phyloP scores from a whole-genome alignment of 2,888 invertebrate species.

The Plemyria rubiginata region DNA sequence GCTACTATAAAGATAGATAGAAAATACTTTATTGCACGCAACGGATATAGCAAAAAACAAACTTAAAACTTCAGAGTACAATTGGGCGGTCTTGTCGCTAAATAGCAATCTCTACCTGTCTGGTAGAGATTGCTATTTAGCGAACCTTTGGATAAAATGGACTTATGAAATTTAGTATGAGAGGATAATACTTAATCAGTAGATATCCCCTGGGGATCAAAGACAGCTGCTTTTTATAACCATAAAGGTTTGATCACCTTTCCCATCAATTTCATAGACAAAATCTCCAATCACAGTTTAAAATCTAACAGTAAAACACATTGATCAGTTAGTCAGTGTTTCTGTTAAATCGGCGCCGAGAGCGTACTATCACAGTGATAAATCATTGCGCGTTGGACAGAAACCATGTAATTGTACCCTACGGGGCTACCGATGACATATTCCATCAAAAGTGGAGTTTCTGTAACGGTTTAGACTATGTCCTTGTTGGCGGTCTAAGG shows the following conservation, averaged over 20 bases:
- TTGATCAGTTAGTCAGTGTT: conserved; percentile 44
- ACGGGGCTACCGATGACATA: conserved; percentile 73
- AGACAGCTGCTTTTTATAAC: too few relatives aligned
- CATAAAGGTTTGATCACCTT: conserved; percentile 4
- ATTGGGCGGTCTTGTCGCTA: too few relatives aligned
- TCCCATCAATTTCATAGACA: conserved; percentile 13
- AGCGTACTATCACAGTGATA: conserved; percentile 68
- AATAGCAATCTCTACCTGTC: too few relatives aligned
- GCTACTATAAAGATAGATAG: too few relatives aligned
- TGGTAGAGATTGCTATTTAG: too few relatives aligned
- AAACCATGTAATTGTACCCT: conserved; percentile 70
- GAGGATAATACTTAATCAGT: too few relatives aligned
- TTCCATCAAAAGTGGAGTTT: conserved; percentile 68
- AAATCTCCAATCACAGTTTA: conserved; percentile 18
- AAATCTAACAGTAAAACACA: conserved; percentile 30
- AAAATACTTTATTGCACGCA: too few relatives aligned
- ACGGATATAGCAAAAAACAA: too few relatives aligned
- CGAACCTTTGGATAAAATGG: too few relatives aligned
- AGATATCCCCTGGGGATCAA: too few relatives aligned
- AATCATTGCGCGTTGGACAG: conserved; percentile 66
- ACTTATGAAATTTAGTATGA: too few relatives aligned
- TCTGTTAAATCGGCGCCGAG: conserved; percentile 62
- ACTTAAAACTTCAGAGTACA: too few relatives aligned
- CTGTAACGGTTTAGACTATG: conserved; percentile 37
- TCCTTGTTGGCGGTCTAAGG: conserved; percentile 23